A percentile compares a stretch with the other conserved stretches of the same genome.
Conservation (phyloP, 2,888 invertebrate species). For the Lasioglossum villosulum region DNA sequence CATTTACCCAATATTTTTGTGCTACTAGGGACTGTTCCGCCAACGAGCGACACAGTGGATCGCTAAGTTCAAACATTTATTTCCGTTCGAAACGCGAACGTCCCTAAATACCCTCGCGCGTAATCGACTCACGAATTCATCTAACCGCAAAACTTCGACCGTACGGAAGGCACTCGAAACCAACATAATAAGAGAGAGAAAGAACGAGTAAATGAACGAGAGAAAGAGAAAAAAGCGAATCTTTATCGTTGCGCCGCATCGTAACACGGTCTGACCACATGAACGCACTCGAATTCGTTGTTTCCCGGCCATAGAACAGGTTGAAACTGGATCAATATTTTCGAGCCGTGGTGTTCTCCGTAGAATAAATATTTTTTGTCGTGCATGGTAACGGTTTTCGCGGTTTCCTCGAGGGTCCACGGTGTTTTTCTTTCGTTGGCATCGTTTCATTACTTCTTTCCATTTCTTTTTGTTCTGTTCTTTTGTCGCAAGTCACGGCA, state of each 20-base stretch:
- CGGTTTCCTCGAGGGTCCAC: background rate
- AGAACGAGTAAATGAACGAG: background rate
- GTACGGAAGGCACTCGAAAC: background rate
- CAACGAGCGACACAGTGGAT: background rate
- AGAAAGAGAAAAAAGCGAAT: slow-evolving; percentile 9
- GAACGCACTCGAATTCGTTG: slow-evolving; percentile 46
- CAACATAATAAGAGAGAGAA: background rate
- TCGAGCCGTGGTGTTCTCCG: slow-evolving; percentile 26
- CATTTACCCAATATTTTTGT: too few relatives aligned
- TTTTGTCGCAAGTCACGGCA: slow-evolving; percentile 87
- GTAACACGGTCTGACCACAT: slow-evolving; percentile 13
- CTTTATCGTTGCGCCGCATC: slow-evolving; percentile 32
- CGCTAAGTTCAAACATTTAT: background rate
- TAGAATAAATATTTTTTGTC: slow-evolving; percentile 17
- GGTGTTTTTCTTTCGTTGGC: too few relatives aligned
- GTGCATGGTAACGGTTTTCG: slow-evolving; percentile 17
- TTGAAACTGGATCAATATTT: slow-evolving; percentile 44
- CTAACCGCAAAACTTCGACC: background rate
- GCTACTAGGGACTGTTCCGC: background rate
- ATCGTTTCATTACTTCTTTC: background rate
- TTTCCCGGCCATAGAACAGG: slow-evolving; percentile 11
- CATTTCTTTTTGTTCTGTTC: slow-evolving; percentile 46
- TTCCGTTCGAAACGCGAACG: background rate
- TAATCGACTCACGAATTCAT: background rate
- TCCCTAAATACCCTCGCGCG: background rate